Percentiles rank a stretch among this genome's conserved stretches.
Conservation (phyloP, 2,888 invertebrate species). For the Perizoma flavofasciatum region DNA sequence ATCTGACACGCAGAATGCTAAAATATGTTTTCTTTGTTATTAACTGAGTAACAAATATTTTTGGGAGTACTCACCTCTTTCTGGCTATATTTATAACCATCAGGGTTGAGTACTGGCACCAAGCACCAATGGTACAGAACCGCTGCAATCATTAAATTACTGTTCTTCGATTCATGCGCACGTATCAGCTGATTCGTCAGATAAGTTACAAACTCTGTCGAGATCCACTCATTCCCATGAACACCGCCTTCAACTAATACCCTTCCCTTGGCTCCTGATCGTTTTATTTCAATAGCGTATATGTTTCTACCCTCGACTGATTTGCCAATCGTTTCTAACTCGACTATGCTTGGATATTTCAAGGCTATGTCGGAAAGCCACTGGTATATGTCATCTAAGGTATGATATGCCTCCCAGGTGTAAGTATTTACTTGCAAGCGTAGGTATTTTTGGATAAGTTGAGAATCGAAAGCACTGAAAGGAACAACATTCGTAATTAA, state of each 20-base stretch:
- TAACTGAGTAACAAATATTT: no score
- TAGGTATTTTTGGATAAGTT: constrained; percentile 46
- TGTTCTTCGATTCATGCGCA: constrained; percentile 57
- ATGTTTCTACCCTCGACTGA: constrained; percentile 74
- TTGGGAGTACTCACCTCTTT: constrained; percentile 34
- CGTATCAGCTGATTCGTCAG: constrained; percentile 79
- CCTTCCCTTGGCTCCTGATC: constrained; percentile 53
- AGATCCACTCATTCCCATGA: constrained; percentile 90
- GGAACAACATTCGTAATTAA: neutral
- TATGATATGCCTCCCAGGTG: constrained; percentile 83
- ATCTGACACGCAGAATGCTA: no score
- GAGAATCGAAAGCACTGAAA: constrained; percentile 61
- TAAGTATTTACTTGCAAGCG: constrained; percentile 47
- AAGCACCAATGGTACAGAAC: constrained; percentile 86
- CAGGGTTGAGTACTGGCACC: constrained; percentile 89
- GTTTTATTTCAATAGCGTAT: constrained; percentile 50
- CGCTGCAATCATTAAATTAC: constrained; percentile 61
- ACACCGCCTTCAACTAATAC: constrained; percentile 85
- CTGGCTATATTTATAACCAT: constrained; percentile 60
- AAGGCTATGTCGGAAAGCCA: constrained; percentile 80
- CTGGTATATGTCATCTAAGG: constrained; percentile 82
- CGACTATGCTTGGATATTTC: constrained; percentile 65
- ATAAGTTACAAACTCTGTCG: constrained; percentile 85
- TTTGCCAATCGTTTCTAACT: constrained; percentile 62
- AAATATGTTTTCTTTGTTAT: no score